Evolutionary conservation across 2,888 invertebrate species (phyloP).

Genomic region (Drosophila quinaria): DNA sequence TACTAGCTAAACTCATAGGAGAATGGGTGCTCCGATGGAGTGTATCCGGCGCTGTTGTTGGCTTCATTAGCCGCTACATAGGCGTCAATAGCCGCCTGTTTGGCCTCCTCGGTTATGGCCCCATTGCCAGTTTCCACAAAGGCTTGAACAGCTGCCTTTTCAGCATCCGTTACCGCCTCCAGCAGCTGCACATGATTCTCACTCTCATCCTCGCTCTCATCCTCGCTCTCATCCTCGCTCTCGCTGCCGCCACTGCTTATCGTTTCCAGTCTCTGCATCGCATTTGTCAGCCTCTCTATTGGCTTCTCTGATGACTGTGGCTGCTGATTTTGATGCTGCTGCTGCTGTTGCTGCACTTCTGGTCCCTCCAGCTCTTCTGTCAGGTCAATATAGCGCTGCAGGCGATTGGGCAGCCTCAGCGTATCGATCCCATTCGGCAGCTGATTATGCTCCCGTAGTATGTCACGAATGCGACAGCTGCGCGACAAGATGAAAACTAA

Average conservation of each 20-base stretch:
- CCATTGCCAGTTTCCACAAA: conserved; percentile 65
- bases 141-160: conserved; percentile 67
- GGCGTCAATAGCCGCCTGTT: conserved; percentile 62
- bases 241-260: conserved; percentile 54
- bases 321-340: conserved; percentile 17
- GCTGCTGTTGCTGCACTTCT: conserved; percentile 26
- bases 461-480: conserved; percentile 89
- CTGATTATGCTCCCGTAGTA: conserved; percentile 89
- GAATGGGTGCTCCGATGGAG: conserved; percentile 9
- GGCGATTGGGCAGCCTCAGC: conserved; percentile 89
- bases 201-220: conserved; percentile 69
- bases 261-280: conserved; percentile 63
- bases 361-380: conserved; percentile 87
- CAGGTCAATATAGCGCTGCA: conserved; percentile 91
- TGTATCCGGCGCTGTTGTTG: conserved; percentile 13
- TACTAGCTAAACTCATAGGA: conserved; percentile 43
- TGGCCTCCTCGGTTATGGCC: conserved; percentile 59
- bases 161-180: conserved; percentile 69
- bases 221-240: conserved; percentile 47
- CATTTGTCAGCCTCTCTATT: conserved; percentile 35
- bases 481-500: conserved; percentile 24
- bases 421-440: conserved; percentile 91
- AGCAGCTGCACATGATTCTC: conserved; percentile 66
- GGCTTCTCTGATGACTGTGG: conserved; percentile 23
- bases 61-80: conserved; percentile 43